Evolutionary conservation across 2,888 invertebrate genomes (phyloP).

Genomic region (Sarcophaga caerulescens): DNA sequence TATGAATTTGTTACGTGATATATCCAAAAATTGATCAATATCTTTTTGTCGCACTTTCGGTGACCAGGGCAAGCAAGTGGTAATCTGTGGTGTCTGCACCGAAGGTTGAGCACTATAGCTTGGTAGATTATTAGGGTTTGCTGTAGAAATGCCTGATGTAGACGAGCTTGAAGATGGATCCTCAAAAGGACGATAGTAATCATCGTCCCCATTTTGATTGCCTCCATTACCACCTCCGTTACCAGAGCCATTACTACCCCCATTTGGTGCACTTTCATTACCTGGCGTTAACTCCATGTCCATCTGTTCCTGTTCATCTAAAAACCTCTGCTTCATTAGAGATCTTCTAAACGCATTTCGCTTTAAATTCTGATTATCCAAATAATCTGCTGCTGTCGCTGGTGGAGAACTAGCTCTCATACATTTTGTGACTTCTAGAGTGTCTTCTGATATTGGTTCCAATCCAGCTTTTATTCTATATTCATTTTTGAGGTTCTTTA

Average conservation of each 20-base stretch:
- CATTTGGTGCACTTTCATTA: conserved; percentile 73
- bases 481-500: conserved; percentile 89
- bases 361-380: conserved; percentile 92
- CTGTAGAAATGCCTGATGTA: conserved; percentile 70
- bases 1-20: conserved; percentile 96
- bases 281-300: conserved; percentile 87
- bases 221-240: conserved; percentile 79
- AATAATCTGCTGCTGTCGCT: conserved; percentile 93
- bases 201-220: conserved; percentile 69
- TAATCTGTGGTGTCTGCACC: conserved; percentile 77
- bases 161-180: conserved; percentile 78
- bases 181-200: conserved; percentile 80
- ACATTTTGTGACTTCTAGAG: conserved; percentile 94
- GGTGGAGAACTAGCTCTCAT: conserved; percentile 98
- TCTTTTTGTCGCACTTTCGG: conserved; percentile 98
- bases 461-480: conserved; percentile 88
- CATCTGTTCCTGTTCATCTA: conserved; percentile 90
- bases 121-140: conserved; percentile 78
- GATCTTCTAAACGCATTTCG: conserved; percentile 86
- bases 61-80: conserved; percentile 92
- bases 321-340: conserved; percentile 94
- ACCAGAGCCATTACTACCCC: conserved; percentile 70
- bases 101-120: conserved; percentile 72
- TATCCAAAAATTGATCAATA: conserved; percentile 94
- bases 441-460: conserved; percentile 92